Evolutionary conservation across 1,140 invertebrate genomes (phyloP), one percentile per base, ranked within the genome.

Genomic region (Globodera ellingtonae): DNA sequence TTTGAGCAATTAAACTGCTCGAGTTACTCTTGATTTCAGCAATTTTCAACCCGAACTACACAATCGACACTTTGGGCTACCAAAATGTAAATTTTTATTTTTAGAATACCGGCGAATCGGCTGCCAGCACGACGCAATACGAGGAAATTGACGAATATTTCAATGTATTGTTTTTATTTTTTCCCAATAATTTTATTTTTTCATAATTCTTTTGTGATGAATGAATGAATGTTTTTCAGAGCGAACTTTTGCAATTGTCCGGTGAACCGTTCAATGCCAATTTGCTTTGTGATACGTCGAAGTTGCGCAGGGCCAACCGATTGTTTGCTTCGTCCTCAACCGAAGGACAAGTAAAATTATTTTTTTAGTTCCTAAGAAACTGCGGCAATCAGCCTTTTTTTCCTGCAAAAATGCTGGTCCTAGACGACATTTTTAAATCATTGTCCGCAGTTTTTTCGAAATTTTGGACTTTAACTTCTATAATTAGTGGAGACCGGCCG

Each of bases 121-220:
- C 15, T 35, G 67, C 65, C 24, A 78, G 70, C 67, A 46, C 73
- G 6, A 44, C 69, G 7, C 79, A 80, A 78, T 80, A 73, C 67
- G 79, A 80, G 67, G 79, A 80, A 15, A 80, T 80, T 78, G 79
- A 80, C 35, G 75, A 10, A 59, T 80, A 44, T 76, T 56, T 67
- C 62, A 75, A 48, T 80, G 72, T 78, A 79, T 18, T 24, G 59
- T 21, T 21, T 21, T 21, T 21, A 21, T 15, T 15, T 21, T 65
- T 13, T 15, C n/a, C 3, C 3, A 65, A 65, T 65, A 65, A 65
- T 65, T 65, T 24, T 21, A 13, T 13, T 65, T 21, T 65, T 15
- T 3, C 3, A 2, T 50, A 74, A 65, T 52, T 6, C 18, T 6
- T 66, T 75, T 66, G 24, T 48, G n/a, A 56, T 75, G 15, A 75